phyloP scores from a whole-genome alignment of 1,140 invertebrate species.

The Proales similis region DNA sequence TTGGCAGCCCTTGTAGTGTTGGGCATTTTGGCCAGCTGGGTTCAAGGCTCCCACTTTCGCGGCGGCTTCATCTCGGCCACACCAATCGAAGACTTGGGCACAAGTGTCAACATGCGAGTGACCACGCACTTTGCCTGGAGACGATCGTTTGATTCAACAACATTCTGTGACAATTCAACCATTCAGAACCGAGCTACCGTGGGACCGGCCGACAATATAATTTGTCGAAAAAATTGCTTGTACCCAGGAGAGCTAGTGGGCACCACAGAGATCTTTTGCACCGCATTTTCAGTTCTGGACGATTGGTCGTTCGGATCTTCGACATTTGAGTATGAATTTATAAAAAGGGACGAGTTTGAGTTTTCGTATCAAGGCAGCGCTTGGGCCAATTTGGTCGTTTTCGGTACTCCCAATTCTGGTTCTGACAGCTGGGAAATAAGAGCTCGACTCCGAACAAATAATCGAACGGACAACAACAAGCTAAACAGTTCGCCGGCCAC shows the following conservation, averaged over 20 bases:
- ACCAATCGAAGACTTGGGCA: slow-evolving; percentile 12
- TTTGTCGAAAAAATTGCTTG: slow-evolving; percentile 2
- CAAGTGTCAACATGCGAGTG: slow-evolving; percentile 5
- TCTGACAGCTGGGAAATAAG: slow-evolving; percentile 29
- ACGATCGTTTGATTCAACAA: background rate
- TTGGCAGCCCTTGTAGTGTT: too few relatives aligned
- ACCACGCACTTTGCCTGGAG: slow-evolving; percentile 19
- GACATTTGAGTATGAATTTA: slow-evolving; percentile 5
- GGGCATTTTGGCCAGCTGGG: too few relatives aligned
- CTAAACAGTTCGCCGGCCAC: slow-evolving; percentile 26
- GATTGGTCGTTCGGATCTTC: slow-evolving; percentile 25
- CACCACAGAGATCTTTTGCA: slow-evolving; percentile 1
- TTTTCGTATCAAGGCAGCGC: slow-evolving; percentile 8
- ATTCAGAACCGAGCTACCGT: background rate
- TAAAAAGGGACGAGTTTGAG: background rate
- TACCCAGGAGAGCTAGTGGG: background rate
- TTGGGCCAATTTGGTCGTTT: slow-evolving; percentile 24
- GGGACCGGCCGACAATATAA: slow-evolving; percentile 9
- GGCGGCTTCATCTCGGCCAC: slow-evolving; percentile 18
- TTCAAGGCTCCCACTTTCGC: slow-evolving; percentile 32
- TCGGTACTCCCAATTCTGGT: slow-evolving; percentile 10
- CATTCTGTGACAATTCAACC: slow-evolving; percentile 8
- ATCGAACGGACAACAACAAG: background rate
- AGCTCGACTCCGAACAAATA: slow-evolving; percentile 3
- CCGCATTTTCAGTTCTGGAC: background rate